phyloP scores from a whole-genome alignment of 2,797 vertebrate genomes.

The Phoxinus dragarum region DNA sequence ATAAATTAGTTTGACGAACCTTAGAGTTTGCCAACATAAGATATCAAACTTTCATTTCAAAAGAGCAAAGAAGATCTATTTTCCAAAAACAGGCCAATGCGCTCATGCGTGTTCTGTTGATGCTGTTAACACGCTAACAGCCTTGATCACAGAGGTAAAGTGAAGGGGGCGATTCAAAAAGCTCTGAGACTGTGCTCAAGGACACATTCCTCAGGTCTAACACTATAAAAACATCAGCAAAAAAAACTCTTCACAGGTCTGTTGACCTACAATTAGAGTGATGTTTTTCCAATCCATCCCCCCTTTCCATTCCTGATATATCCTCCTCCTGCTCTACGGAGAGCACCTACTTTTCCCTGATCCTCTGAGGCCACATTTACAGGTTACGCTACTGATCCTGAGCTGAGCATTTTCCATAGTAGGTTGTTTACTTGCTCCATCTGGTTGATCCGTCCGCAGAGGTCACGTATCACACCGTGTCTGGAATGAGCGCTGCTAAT shows the following conservation, averaged over 20 bases:
- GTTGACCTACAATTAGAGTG: constrained; percentile 52
- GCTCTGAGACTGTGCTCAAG: constrained; percentile 47
- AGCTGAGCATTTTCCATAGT: constrained; percentile 28
- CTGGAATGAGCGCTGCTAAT: not conserved
- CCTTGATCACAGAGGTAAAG: not conserved
- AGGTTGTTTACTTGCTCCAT: constrained; percentile 35
- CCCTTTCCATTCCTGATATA: constrained; percentile 49
- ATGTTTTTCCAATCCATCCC: constrained; percentile 33
- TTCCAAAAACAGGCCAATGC: constrained; percentile 3
- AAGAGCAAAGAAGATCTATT: not conserved
- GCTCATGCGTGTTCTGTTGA: constrained; percentile 8
- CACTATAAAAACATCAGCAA: constrained; percentile 47
- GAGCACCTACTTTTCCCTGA: constrained; percentile 13
- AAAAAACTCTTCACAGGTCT: constrained; percentile 45
- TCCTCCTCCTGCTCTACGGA: constrained; percentile 13
- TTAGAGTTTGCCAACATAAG: not conserved
- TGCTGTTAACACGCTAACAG: constrained; percentile 15
- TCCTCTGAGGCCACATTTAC: constrained; percentile 29
- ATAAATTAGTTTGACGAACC: not conserved
- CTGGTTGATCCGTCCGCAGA: constrained; percentile 1
- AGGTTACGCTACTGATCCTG: constrained; percentile 25
- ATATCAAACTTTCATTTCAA: constrained; percentile 13
- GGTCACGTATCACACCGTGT: not conserved
- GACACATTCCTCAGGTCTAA: constrained; percentile 56
- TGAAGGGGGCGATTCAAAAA: constrained; percentile 23